Evolutionary conservation across 2,113 vertebrate species (phyloP).

Genomic region (Meleagris gallopavo): DNA sequence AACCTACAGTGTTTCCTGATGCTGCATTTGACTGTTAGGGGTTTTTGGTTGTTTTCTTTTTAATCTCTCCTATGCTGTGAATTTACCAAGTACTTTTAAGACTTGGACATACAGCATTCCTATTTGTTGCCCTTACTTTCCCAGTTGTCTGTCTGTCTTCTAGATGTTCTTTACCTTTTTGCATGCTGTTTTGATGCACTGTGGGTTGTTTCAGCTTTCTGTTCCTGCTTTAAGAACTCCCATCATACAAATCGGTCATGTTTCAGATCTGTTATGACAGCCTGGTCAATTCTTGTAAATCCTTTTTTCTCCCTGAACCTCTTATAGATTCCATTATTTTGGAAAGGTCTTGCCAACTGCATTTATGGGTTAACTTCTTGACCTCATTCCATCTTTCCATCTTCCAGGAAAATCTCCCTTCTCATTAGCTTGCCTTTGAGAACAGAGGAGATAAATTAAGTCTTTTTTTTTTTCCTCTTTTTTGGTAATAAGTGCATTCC

Average conservation of each 20-base stretch:
- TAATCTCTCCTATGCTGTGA: neutral
- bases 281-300: neutral
- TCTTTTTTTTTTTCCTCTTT: neutral
- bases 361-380: conserved; percentile 26
- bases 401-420: conserved; percentile 19
- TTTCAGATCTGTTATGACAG: neutral
- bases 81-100: neutral
- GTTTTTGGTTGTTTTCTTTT: neutral
- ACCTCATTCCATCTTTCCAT: conserved; percentile 51
- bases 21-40: neutral
- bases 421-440: conserved; percentile 20
- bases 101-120: neutral
- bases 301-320: neutral
- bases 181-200: neutral
- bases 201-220: neutral
- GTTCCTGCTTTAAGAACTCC: neutral
- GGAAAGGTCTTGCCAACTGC: neutral
- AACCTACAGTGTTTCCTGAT: neutral
- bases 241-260: neutral
- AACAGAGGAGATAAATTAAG: conserved; percentile 36
- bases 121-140: neutral
- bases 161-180: neutral
- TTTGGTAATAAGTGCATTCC: conserved; percentile 37
- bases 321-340: neutral
- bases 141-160: neutral